Conservation (phyloP, 2,113 vertebrate species). For the Azemiops feae region DNA sequence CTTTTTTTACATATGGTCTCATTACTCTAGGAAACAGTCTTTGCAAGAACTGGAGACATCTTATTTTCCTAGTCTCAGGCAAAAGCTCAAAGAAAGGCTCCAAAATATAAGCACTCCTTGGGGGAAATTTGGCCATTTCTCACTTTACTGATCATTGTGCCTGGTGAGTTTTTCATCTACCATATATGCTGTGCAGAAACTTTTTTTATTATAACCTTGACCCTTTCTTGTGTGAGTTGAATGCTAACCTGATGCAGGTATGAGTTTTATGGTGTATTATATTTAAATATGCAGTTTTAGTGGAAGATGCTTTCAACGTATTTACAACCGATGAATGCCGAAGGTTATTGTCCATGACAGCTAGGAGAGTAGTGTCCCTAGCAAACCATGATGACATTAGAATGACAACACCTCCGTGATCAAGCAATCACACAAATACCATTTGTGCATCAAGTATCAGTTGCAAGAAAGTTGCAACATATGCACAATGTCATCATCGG, state of each 20-base stretch:
- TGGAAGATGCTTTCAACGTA: background rate
- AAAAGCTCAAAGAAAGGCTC: background rate
- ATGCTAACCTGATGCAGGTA: background rate
- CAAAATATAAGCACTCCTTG: background rate
- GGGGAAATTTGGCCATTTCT: background rate
- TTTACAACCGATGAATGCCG: background rate
- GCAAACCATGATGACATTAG: background rate
- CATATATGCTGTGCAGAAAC: background rate
- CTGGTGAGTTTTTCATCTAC: background rate
- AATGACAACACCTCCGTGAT: background rate
- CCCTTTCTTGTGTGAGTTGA: background rate
- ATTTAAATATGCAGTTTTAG: background rate
- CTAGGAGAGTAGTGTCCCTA: background rate
- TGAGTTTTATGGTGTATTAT: background rate
- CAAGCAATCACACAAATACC: background rate
- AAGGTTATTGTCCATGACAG: background rate
- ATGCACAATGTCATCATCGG: background rate
- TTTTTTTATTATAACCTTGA: background rate
- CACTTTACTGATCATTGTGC: background rate
- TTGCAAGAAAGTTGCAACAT: background rate
- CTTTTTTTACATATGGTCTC: background rate
- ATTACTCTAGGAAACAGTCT: background rate
- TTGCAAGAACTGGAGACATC: background rate
- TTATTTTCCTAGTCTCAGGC: background rate
- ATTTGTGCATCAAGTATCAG: background rate